Percentiles rank a stretch among this genome's conserved stretches.
Evolutionary conservation across 2,888 invertebrate species (phyloP).

Genomic region (Ditula angustiorana): DNA sequence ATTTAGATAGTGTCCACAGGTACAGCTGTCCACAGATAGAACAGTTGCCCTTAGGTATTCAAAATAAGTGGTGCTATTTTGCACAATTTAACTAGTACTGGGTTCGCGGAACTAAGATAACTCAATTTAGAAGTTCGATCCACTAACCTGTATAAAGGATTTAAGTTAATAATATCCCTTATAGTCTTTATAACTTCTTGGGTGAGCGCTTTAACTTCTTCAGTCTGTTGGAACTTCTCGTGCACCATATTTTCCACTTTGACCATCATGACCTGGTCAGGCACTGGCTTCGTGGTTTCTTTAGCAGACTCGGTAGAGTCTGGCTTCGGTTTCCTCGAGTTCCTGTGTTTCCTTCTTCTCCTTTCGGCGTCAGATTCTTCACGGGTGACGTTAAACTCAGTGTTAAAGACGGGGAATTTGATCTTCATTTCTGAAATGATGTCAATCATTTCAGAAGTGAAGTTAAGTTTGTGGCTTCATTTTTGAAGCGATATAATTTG

Average conservation of each 20-base stretch:
- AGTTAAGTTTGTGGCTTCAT: conserved; percentile 45
- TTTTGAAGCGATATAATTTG: neutral
- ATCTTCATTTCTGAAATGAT: conserved; percentile 89
- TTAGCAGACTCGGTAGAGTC: conserved; percentile 47
- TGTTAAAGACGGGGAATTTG: conserved; percentile 93
- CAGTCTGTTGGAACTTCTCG: conserved; percentile 94
- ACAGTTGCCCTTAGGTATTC: no score
- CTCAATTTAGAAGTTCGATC: neutral
- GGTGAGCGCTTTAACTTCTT: conserved; percentile 98
- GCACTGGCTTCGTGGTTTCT: conserved; percentile 54
- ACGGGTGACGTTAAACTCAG: conserved; percentile 92
- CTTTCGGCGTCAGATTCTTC: conserved; percentile 89
- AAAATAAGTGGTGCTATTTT: no score
- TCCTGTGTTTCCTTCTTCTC: conserved; percentile 77
- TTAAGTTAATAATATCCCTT: conserved; percentile 98
- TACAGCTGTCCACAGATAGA: no score
- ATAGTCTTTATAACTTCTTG: conserved; percentile 99
- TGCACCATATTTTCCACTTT: conserved; percentile 97
- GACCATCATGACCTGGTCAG: conserved; percentile 91
- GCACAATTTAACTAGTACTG: no score
- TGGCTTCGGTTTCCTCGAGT: conserved; percentile 42
- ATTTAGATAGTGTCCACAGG: no score
- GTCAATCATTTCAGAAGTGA: conserved; percentile 75
- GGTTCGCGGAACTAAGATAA: no score
- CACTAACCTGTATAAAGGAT: conserved; percentile 93